phyloP scores from a whole-genome alignment of 2,113 vertebrate genomes.

The Raphicerus campestris region DNA sequence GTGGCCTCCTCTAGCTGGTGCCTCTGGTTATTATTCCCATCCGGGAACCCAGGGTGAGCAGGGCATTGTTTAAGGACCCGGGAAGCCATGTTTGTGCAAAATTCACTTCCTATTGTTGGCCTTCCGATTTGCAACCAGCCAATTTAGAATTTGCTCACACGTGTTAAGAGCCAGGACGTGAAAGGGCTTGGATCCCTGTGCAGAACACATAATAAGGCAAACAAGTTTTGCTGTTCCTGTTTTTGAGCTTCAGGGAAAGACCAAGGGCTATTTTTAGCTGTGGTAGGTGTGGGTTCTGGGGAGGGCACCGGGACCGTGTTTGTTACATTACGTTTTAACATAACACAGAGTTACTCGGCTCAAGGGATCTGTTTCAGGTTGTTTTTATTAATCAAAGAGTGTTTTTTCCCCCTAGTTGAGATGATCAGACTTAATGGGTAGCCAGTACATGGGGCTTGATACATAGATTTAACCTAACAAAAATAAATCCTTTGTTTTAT shows the following conservation, averaged over 20 bases:
- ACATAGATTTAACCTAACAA: slow-evolving; percentile 22
- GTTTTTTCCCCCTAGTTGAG: neutral
- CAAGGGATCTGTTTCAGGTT: slow-evolving; percentile 36
- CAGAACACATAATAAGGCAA: neutral
- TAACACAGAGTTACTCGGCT: slow-evolving; percentile 12
- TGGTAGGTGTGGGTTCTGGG: slow-evolving; percentile 32
- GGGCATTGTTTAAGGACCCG: neutral
- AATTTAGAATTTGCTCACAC: neutral
- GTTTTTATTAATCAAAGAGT: slow-evolving; percentile 56
- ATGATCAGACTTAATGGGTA: slow-evolving; percentile 31
- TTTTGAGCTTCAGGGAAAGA: slow-evolving; percentile 35
- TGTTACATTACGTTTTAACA: slow-evolving; percentile 27
- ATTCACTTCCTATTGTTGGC: slow-evolving; percentile 4
- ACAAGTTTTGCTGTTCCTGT: slow-evolving; percentile 60
- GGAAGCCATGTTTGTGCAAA: neutral
- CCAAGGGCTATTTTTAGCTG: slow-evolving; percentile 56
- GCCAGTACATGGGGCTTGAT: neutral
- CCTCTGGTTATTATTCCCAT: neutral
- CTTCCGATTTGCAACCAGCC: neutral
- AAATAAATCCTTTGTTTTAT: slow-evolving; percentile 53
- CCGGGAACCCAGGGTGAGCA: neutral
- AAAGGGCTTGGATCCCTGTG: neutral
- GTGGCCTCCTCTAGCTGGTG: neutral
- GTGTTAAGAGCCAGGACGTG: slow-evolving; percentile 14
- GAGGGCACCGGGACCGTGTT: neutral